These are phyloP conservation scores for Crocuta crocuta DNA, from an alignment of 2,113 vertebrate genomes.

Conservation along the genomic window DNA sequence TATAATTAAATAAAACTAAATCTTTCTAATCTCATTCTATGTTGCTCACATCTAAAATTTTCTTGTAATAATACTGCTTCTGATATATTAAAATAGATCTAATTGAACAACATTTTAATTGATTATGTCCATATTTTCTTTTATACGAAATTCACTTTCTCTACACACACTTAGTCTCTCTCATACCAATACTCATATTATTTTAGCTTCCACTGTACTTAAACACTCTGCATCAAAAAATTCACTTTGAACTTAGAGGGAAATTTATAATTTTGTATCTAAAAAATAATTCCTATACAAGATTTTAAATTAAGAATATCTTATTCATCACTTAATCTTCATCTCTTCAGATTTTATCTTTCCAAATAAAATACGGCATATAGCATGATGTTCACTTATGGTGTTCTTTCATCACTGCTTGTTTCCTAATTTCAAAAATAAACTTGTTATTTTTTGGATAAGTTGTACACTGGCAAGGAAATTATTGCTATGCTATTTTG, in stretches of 20 bases:
- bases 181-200: not conserved
- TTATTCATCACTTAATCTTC: not conserved
- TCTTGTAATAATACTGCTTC: not conserved
- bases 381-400: not conserved
- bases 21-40: not conserved
- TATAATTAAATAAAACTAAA: not conserved
- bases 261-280: not conserved
- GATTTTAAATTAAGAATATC: not conserved
- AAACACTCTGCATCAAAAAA: not conserved
- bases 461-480: not conserved
- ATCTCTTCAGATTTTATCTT: slow-evolving; percentile 2
- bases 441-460: not conserved
- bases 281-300: not conserved
- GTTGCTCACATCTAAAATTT: not conserved
- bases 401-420: not conserved
- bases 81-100: not conserved
- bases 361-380: not conserved
- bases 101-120: not conserved
- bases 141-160: not conserved
- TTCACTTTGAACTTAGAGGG: not conserved
- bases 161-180: not conserved
- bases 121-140: not conserved
- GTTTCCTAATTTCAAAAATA: slow-evolving; percentile 18
- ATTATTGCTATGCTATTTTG: not conserved
- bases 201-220: not conserved